These are phyloP conservation scores for Urosaurus nigricauda DNA, from an alignment of 2,797 vertebrate species.

Conservation along the genomic window DNA sequence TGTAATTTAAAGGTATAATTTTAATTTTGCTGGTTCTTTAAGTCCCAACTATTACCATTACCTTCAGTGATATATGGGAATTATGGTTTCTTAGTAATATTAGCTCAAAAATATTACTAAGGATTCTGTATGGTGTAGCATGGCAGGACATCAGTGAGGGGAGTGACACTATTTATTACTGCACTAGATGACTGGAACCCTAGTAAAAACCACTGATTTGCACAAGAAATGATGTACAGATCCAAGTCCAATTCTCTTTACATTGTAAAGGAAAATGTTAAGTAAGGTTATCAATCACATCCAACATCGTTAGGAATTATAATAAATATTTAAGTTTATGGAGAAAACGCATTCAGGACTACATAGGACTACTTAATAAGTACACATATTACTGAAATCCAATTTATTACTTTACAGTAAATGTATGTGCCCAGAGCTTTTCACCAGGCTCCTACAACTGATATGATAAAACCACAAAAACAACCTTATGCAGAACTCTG, in stretches of 20 bases:
- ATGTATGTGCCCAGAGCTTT: background rate
- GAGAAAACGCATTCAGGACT: too few species aligned
- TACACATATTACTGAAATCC: background rate
- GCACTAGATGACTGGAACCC: too few species aligned
- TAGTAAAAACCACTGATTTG: background rate
- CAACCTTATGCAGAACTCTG: background rate
- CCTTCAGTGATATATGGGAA: too few species aligned
- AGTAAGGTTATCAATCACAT: background rate
- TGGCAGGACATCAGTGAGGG: too few species aligned
- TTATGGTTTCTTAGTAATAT: too few species aligned
- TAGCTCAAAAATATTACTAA: too few species aligned
- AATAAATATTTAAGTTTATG: background rate
- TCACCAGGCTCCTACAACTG: conserved; percentile 25
- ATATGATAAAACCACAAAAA: background rate
- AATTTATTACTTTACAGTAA: conserved; percentile 26
- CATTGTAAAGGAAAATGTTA: too few species aligned
- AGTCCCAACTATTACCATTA: too few species aligned
- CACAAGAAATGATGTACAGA: background rate
- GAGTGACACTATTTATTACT: too few species aligned
- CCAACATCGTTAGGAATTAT: background rate
- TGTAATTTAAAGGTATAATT: too few species aligned
- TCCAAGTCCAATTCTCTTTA: background rate
- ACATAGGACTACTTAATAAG: background rate
- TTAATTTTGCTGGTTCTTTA: too few species aligned
- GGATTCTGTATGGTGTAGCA: too few species aligned